Conservation (phyloP, 2,888 invertebrate genomes). For the Schrankia costaestrigalis region DNA sequence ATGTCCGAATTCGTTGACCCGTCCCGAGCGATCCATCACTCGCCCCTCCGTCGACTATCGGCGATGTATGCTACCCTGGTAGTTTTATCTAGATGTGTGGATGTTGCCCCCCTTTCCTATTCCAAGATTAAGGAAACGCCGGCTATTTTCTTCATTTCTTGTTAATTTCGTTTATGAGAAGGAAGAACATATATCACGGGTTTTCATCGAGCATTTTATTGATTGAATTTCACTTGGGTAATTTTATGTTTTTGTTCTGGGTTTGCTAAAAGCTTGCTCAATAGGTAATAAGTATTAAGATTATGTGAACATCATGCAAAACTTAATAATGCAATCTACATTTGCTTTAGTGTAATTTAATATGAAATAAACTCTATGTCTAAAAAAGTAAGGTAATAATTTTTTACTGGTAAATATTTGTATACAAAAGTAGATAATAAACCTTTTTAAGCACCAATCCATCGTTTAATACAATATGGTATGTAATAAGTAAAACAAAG, state of each 20-base stretch:
- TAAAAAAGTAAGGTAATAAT: too few relatives aligned
- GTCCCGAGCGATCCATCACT: constrained; percentile 81
- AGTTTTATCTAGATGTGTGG: constrained; percentile 68
- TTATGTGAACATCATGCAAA: too few relatives aligned
- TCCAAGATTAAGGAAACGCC: constrained; percentile 68
- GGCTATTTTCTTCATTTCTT: constrained; percentile 50
- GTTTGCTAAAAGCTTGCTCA: too few relatives aligned
- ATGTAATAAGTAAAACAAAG: constrained; percentile 1
- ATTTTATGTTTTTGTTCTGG: too few relatives aligned
- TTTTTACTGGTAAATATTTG: too few relatives aligned
- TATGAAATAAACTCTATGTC: too few relatives aligned
- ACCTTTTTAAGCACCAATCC: too few relatives aligned
- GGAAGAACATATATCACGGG: constrained; percentile 24
- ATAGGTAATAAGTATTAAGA: too few relatives aligned
- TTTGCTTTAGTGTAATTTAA: too few relatives aligned
- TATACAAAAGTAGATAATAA: too few relatives aligned
- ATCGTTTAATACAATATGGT: too few relatives aligned
- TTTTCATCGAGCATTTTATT: constrained; percentile 14
- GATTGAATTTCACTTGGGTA: constrained; percentile 9
- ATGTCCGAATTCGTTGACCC: constrained; percentile 82
- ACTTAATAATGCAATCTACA: too few relatives aligned
- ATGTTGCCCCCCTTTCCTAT: constrained; percentile 61
- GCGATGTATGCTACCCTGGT: constrained; percentile 57
- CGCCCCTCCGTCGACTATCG: constrained; percentile 70
- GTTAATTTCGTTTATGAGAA: constrained; percentile 41